These are phyloP conservation scores for Ophioninae sp. DNA, from an alignment of 2,888 invertebrate species.

Conservation along the genomic window DNA sequence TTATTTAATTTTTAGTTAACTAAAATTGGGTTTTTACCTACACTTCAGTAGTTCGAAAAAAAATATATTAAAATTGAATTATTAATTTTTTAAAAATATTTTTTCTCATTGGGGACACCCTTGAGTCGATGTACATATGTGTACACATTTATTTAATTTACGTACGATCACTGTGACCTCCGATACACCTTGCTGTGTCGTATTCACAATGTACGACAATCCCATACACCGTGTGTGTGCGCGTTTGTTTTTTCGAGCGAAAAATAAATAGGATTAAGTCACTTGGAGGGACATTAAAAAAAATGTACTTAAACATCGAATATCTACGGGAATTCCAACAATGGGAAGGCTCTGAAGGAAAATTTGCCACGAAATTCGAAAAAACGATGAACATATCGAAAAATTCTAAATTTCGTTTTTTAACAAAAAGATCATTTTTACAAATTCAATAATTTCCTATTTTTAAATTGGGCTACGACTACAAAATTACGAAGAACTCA, in stretches of 20 bases:
- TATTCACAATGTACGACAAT: conserved; percentile 59
- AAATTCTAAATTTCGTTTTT: too few species aligned
- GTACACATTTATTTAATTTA: conserved; percentile 67
- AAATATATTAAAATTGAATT: too few species aligned
- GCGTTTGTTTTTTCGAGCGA: conserved; percentile 32
- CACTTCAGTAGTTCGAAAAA: too few species aligned
- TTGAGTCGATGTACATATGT: not conserved
- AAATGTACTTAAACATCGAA: not conserved
- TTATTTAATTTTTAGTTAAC: too few species aligned
- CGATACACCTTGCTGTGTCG: conserved; percentile 77
- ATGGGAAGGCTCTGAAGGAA: not conserved
- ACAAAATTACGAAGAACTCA: too few species aligned
- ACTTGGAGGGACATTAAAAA: not conserved
- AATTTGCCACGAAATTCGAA: not conserved
- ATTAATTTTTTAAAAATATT: not conserved
- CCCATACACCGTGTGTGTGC: conserved; percentile 43
- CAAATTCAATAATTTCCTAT: too few species aligned
- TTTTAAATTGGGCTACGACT: too few species aligned
- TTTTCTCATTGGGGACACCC: not conserved
- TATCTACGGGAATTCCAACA: not conserved
- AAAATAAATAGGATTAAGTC: conserved; percentile 39
- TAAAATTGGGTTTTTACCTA: too few species aligned
- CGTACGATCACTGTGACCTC: conserved; percentile 76
- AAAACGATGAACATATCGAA: not conserved
- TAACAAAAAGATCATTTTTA: too few species aligned